A percentile compares a stretch with the other conserved stretches of the same genome.
These are phyloP conservation scores for Hypolimnas misippus DNA, from an alignment of 2,888 invertebrate genomes.

Conservation along the genomic window DNA sequence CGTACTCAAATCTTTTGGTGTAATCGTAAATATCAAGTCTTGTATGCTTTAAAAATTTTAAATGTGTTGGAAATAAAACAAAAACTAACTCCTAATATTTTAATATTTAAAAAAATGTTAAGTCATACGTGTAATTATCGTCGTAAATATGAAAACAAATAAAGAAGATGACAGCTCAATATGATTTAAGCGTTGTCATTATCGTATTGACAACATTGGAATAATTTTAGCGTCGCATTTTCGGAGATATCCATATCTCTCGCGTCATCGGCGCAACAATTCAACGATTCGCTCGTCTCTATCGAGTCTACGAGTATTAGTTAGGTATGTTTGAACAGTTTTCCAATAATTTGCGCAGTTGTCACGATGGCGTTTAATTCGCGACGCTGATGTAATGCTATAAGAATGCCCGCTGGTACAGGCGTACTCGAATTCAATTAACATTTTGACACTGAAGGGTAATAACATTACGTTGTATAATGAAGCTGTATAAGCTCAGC, in stretches of 20 bases:
- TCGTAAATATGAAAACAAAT: too few relatives aligned
- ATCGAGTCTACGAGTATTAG: conserved; percentile 62
- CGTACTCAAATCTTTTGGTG: background rate
- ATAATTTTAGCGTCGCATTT: conserved; percentile 45
- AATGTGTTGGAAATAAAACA: too few relatives aligned
- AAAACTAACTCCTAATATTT: too few relatives aligned
- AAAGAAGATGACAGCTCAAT: too few relatives aligned
- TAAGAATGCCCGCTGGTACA: conserved; percentile 42
- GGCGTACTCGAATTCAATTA: conserved; percentile 55
- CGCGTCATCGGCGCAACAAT: conserved; percentile 58
- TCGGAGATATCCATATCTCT: conserved; percentile 45
- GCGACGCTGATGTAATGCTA: conserved; percentile 64
- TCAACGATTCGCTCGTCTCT: conserved; percentile 64
- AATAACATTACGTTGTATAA: conserved; percentile 22
- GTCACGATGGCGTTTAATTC: conserved; percentile 47
- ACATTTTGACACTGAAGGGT: conserved; percentile 26
- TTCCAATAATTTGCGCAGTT: conserved; percentile 74
- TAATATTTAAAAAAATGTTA: too few relatives aligned
- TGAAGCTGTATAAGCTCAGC: conserved; percentile 27
- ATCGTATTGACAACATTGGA: background rate
- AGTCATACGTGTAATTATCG: too few relatives aligned
- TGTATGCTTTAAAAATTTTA: too few relatives aligned
- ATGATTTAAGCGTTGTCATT: background rate
- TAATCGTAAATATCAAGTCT: too few relatives aligned
- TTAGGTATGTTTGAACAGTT: conserved; percentile 74